These are phyloP conservation scores for Calliphora vicina DNA, from an alignment of 1,140 invertebrate genomes.

Conservation along the genomic window DNA sequence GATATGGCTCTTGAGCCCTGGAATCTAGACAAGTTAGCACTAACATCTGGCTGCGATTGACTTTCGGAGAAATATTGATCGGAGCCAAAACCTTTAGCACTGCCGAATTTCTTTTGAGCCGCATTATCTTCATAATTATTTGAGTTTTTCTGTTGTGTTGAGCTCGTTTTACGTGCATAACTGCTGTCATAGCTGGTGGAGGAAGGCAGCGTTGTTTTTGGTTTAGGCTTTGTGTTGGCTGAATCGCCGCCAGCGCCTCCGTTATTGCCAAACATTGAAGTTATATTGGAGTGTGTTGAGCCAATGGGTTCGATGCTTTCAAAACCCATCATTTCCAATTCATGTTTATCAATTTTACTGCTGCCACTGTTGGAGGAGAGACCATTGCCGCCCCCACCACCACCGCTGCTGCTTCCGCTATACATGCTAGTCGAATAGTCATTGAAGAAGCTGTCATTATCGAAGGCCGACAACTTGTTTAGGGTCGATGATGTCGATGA, in stretches of 20 bases:
- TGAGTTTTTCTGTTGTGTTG: neutral
- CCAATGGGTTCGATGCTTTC: constrained; percentile 61
- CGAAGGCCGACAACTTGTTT: constrained; percentile 44
- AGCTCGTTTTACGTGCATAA: constrained; percentile 20
- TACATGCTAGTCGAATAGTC: constrained; percentile 60
- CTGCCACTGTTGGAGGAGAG: constrained; percentile 33
- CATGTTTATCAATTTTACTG: constrained; percentile 54
- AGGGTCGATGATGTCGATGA: constrained; percentile 36
- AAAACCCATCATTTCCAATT: constrained; percentile 59
- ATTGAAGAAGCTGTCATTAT: constrained; percentile 61
- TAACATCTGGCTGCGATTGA: constrained; percentile 56
- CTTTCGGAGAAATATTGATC: constrained; percentile 92
- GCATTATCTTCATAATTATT: constrained; percentile 59
- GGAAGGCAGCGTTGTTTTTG: neutral
- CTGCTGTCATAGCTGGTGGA: neutral
- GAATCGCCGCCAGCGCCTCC: constrained; percentile 23
- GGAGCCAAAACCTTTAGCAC: constrained; percentile 97
- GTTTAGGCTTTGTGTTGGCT: constrained; percentile 19
- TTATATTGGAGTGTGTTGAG: constrained; percentile 55
- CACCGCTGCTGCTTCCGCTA: constrained; percentile 38
- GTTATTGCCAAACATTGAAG: constrained; percentile 61
- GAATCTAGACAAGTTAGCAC: constrained; percentile 69
- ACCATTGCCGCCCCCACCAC: constrained; percentile 10
- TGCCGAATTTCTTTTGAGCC: constrained; percentile 94
- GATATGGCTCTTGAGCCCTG: constrained; percentile 94